Evolutionary conservation across 2,888 invertebrate species (phyloP).

Genomic region (Kuschelorhynchus macadamiae): DNA sequence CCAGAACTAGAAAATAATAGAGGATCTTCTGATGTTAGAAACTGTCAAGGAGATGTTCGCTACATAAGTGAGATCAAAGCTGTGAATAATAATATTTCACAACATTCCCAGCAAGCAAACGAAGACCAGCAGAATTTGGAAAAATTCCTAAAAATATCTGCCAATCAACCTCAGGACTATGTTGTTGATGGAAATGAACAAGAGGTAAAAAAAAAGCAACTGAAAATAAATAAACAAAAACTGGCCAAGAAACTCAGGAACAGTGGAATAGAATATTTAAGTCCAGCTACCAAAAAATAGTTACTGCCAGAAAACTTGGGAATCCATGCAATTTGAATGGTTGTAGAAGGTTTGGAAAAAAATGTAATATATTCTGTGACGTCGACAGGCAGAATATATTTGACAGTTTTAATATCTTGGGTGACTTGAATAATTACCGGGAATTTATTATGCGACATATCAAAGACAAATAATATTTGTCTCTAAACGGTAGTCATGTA

Average conservation of each 20-base stretch:
- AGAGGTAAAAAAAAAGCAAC: conserved; percentile 9
- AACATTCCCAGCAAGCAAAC: no score
- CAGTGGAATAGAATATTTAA: background rate
- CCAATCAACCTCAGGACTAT: background rate
- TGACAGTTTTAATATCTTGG: no score
- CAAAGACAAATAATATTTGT: no score
- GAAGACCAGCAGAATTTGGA: background rate
- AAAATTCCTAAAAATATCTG: background rate
- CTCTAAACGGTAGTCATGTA: no score
- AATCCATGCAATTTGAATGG: no score
- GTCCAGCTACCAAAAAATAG: conserved; percentile 7
- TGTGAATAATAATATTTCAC: background rate
- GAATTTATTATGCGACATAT: no score
- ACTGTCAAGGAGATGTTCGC: conserved; percentile 7
- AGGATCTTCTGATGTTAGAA: conserved; percentile 2
- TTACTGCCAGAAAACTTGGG: background rate
- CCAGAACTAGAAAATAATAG: background rate
- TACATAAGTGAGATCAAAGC: background rate
- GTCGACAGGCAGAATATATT: no score
- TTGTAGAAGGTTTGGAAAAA: no score
- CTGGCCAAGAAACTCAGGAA: conserved; percentile 1
- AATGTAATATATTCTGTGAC: no score
- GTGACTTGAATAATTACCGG: no score
- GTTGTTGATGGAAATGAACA: conserved; percentile 4
- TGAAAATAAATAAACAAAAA: conserved; percentile 16